These are phyloP conservation scores for Chrysaora quinquecirrha DNA, from an alignment of 30 jellyfish, hydroid and myxozoan genomes.

Conservation along the genomic window DNA sequence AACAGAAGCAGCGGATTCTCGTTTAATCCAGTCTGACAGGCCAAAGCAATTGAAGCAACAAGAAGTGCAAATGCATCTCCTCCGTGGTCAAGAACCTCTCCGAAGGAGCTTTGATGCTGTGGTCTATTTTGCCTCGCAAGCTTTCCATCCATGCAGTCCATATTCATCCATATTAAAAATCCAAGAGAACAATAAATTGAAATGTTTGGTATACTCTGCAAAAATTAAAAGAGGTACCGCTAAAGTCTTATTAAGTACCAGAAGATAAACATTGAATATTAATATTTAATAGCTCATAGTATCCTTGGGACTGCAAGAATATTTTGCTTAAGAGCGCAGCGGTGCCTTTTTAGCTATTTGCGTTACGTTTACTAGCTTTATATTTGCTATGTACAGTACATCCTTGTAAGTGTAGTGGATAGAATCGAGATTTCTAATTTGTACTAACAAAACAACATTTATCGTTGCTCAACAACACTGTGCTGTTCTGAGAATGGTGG, in stretches of 20 bases:
- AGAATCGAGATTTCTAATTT: too few relatives aligned
- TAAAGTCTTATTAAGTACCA: neutral
- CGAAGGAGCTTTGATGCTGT: constrained; percentile 12
- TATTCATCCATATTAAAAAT: constrained; percentile 36
- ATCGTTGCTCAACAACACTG: too few relatives aligned
- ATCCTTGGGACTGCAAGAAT: too few relatives aligned
- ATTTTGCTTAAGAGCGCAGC: too few relatives aligned
- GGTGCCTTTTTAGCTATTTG: too few relatives aligned
- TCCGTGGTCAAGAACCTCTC: constrained; percentile 63
- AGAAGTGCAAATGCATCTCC: constrained; percentile 31
- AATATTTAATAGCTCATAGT: too few relatives aligned
- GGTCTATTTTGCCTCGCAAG: constrained; percentile 32
- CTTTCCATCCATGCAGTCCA: constrained; percentile 48
- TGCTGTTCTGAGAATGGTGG: too few relatives aligned
- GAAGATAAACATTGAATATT: neutral
- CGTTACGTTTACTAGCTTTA: too few relatives aligned
- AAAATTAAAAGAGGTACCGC: neutral
- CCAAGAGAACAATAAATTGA: constrained; percentile 18
- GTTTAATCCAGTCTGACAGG: constrained; percentile 7
- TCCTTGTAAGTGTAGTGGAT: too few relatives aligned
- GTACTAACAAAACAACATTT: too few relatives aligned
- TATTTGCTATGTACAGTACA: too few relatives aligned
- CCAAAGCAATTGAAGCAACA: constrained; percentile 22
- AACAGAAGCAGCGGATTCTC: neutral
- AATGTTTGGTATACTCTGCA: neutral